Evolutionary conservation across 2,797 vertebrate species (phyloP).

Genomic region (Natrix natrix): DNA sequence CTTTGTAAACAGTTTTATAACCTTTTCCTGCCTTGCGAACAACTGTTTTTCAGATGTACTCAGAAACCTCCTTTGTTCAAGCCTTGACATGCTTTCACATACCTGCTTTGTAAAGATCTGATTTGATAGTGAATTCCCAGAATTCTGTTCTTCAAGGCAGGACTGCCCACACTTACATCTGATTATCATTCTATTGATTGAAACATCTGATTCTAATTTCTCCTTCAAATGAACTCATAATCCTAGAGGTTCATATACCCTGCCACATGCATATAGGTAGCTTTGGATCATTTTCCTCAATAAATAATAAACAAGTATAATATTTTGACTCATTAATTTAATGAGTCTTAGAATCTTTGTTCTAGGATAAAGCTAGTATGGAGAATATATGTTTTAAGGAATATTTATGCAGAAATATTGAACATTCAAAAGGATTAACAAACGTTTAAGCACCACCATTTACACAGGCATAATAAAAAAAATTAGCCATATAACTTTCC

Average conservation of each 20-base stretch:
- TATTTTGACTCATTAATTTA: not conserved
- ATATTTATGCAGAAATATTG: not conserved
- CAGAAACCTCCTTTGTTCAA: not conserved
- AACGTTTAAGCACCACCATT: not conserved
- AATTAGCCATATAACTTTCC: not conserved
- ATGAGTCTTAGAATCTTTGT: not conserved
- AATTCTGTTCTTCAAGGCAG: not conserved
- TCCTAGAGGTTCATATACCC: not conserved
- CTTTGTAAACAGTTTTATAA: not conserved
- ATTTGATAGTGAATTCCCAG: not conserved
- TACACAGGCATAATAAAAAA: not conserved
- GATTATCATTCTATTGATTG: not conserved
- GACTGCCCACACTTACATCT: not conserved
- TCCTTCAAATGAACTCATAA: not conserved
- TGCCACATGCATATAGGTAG: not conserved
- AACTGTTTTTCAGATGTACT: not conserved
- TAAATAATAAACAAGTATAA: not conserved
- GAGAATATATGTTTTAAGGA: not conserved
- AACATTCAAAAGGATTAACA: not conserved
- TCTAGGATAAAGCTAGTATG: no score
- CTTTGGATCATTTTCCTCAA: not conserved
- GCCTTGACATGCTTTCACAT: not conserved
- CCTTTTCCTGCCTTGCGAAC: not conserved
- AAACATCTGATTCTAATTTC: not conserved
- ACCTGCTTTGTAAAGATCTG: not conserved